phyloP scores from a whole-genome alignment of 2,888 invertebrate species.

The Drosophila borborema region DNA sequence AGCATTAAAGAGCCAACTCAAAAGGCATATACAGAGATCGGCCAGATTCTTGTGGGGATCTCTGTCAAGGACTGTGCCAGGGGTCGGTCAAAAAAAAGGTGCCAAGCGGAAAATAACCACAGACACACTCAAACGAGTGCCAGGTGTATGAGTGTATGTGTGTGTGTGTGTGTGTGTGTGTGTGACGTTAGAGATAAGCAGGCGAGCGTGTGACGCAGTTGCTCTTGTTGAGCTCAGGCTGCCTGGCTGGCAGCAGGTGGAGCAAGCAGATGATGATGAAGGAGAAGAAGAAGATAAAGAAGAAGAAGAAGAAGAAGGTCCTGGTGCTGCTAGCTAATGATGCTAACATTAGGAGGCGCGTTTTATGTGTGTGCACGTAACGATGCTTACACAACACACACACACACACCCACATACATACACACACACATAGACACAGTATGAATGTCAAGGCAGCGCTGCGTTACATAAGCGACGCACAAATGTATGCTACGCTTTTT shows the following conservation, averaged over 20 bases:
- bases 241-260: slow-evolving; percentile 34
- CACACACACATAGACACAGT: slow-evolving; percentile 26
- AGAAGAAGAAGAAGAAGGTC: slow-evolving; percentile 5
- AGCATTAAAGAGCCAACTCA: slow-evolving; percentile 53
- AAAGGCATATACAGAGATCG: slow-evolving; percentile 34
- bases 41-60: slow-evolving; percentile 34
- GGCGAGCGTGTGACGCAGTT: slow-evolving; percentile 13
- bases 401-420: slow-evolving; percentile 21
- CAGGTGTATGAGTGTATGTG: slow-evolving; percentile 26
- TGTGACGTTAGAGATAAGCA: slow-evolving; percentile 30
- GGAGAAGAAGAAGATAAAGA: slow-evolving; percentile 1
- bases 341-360: slow-evolving; percentile 70
- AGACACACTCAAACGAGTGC: slow-evolving; percentile 20
- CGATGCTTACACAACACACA: slow-evolving; percentile 59
- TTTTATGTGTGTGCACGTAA: slow-evolving; percentile 77
- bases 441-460: slow-evolving; percentile 68
- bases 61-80: not conserved
- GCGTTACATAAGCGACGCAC: slow-evolving; percentile 75
- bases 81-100: slow-evolving; percentile 16
- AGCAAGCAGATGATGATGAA: slow-evolving; percentile 9
- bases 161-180: slow-evolving; percentile 19
- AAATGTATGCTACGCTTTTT: slow-evolving; percentile 72
- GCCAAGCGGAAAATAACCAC: slow-evolving; percentile 34
- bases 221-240: not conserved
- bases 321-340: slow-evolving; percentile 66